phyloP scores from a whole-genome alignment of 2,113 vertebrate species.

The Notothenia coriiceps region DNA sequence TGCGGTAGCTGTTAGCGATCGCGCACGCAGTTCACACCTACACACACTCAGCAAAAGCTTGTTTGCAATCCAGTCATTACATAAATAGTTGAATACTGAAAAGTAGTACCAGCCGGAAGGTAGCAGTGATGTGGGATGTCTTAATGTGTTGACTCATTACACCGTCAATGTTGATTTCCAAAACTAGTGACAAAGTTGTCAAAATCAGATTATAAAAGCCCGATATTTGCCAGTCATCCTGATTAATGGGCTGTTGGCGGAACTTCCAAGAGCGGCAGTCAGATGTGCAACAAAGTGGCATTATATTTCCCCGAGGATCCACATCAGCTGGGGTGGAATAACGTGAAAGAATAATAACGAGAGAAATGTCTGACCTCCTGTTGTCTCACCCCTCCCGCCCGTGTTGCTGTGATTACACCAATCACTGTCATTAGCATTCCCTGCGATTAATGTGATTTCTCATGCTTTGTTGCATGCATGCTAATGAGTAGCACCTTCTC shows the following conservation, averaged over 20 bases:
- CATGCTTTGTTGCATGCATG: constrained; percentile 71
- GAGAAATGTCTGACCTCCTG: constrained; percentile 70
- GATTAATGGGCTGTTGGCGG: constrained; percentile 45
- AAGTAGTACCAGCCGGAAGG: constrained; percentile 30
- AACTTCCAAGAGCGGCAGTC: constrained; percentile 25
- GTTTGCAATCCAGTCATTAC: constrained; percentile 28
- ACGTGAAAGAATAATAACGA: constrained; percentile 59
- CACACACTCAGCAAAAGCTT: constrained; percentile 26
- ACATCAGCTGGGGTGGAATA: constrained; percentile 55
- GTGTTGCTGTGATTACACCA: constrained; percentile 76
- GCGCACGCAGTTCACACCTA: neutral
- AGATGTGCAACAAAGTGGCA: constrained; percentile 32
- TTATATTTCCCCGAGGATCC: constrained; percentile 44
- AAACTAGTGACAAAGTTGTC: constrained; percentile 25
- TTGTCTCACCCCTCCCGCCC: constrained; percentile 63
- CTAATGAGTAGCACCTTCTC: constrained; percentile 62
- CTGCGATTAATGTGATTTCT: constrained; percentile 73
- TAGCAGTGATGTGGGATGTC: constrained; percentile 21
- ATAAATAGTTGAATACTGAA: constrained; percentile 22
- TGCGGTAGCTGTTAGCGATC: constrained; percentile 39
- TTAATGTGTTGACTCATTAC: constrained; percentile 37
- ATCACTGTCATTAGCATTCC: constrained; percentile 80
- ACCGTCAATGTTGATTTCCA: constrained; percentile 13
- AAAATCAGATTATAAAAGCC: constrained; percentile 45
- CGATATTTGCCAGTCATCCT: constrained; percentile 43